A percentile compares a stretch with the other conserved stretches of the same genome.
Evolutionary conservation across 1,140 invertebrate genomes (phyloP).

Genomic region (Drosophila aff.): DNA sequence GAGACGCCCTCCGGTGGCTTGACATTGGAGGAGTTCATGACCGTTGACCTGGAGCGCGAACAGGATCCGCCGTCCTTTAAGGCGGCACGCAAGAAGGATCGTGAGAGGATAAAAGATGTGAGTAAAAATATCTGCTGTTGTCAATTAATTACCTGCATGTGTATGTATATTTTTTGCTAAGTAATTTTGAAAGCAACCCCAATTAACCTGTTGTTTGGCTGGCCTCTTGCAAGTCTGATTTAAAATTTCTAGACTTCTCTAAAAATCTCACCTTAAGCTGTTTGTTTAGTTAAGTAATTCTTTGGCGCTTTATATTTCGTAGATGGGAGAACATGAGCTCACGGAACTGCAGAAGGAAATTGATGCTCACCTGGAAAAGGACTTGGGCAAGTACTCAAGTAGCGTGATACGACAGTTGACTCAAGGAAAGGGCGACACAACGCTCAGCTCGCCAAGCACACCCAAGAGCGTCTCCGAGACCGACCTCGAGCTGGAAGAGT

Average conservation of each 20-base stretch:
- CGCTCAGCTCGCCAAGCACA: conserved; percentile 8
- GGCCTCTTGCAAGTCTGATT: neutral
- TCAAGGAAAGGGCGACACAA: conserved; percentile 17
- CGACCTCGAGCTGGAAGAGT: conserved; percentile 85
- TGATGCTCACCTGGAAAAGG: conserved; percentile 90
- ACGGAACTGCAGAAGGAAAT: conserved; percentile 91
- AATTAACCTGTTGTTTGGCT: conserved; percentile 3
- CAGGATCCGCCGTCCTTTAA: conserved; percentile 98
- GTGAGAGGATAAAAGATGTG: conserved; percentile 91
- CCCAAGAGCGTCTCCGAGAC: conserved; percentile 35
- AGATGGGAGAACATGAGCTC: conserved; percentile 87
- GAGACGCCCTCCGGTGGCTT: conserved; percentile 96
- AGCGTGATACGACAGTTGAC: conserved; percentile 53
- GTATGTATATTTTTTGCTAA: neutral
- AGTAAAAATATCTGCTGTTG: conserved; percentile 6
- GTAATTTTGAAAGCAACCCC: neutral
- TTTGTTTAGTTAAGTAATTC: neutral
- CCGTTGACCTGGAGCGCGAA: conserved; percentile 97
- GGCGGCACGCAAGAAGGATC: conserved; percentile 94
- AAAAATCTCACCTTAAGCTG: neutral
- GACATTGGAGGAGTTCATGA: conserved; percentile 98
- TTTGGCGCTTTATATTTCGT: neutral
- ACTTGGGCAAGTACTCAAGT: conserved; percentile 85
- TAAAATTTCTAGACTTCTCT: neutral
- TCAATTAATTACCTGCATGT: too few relatives aligned